Evolutionary conservation across 2,113 vertebrate species (phyloP), one percentile per base, ranked within the genome.

Genomic region (Hippocampus zosterae): DNA sequence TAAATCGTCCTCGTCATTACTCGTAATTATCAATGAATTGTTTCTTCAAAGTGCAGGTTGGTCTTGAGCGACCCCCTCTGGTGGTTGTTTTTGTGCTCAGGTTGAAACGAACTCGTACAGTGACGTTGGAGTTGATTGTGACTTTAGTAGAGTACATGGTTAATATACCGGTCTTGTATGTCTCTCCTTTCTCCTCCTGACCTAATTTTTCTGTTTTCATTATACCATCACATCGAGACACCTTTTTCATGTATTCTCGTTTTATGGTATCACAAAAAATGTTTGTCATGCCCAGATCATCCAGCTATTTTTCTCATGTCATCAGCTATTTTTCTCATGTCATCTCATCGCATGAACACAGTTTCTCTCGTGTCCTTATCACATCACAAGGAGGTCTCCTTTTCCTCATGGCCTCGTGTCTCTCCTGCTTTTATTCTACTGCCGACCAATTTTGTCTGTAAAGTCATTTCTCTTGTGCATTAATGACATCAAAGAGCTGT

Each of bases 61-160:
- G 55, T 9, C 59, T 52, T 63, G 53, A 37, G 15, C 52, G 10
- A 63, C 33, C 53, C 46, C 67, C 71, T 75, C 69, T 78, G 78
- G 78, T 77, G 55, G 78, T 66, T 71, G 44, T 41, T 44, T 70
- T 65, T 69, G 70, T 81, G 79, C 65, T 66, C 72, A 78, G 70
- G 55, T 78, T 76, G 44, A 71, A 68, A 62, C 69, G 55, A 80
- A 67, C n/a, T 76, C 68, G 62, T 75, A 69, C 60, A n/a, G n/a
- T n/a, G n/a, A 57, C 42, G 76, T 69, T 79, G 78, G 74, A 2
- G 13, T 15, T 48, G 15, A 48, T 11, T 13, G 42, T 44, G 42
- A 44, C 16, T 19, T 50, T 7, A 50, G 15, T 19, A 50, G 5
- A 19, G 15, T 50, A 50, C 48, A 50, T 18, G 18, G 33, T 37